A percentile compares a stretch with the other conserved stretches of the same genome.
Conservation (phyloP, 2,113 vertebrate species). For the Podarcis muralis region DNA sequence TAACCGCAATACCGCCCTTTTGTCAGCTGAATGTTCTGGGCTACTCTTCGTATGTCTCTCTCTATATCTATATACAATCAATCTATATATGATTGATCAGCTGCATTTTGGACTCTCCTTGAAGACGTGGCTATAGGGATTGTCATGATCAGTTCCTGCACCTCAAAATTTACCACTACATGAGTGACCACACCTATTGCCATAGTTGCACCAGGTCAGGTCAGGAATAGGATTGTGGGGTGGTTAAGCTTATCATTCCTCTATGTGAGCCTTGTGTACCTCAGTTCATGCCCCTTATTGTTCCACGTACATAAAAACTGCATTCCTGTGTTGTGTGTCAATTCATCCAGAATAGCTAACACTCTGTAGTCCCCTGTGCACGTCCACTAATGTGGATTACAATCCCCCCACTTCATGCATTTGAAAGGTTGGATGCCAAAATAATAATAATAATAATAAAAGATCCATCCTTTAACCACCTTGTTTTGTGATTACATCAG, state of each 20-base stretch:
- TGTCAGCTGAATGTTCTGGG: background rate
- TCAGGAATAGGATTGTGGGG: slow-evolving; percentile 9
- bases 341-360: slow-evolving; percentile 5
- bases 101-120: background rate
- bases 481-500: slow-evolving; percentile 23
- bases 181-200: background rate
- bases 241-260: background rate
- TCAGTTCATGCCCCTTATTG: background rate
- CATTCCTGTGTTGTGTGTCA: background rate
- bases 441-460: too few species aligned
- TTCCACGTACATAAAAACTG: background rate
- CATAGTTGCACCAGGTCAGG: background rate
- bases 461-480: background rate
- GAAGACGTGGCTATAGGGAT: background rate
- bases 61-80: background rate
- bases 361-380: background rate
- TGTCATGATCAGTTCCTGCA: background rate
- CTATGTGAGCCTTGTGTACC: background rate
- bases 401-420: slow-evolving; percentile 1
- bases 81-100: background rate
- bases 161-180: background rate
- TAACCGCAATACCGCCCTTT: background rate
- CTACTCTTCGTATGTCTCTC: background rate
- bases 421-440: slow-evolving; percentile 3
- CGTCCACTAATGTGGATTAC: slow-evolving; percentile 7